phyloP scores from a whole-genome alignment of 2,797 vertebrate species.

The Podarcis lilfordi region DNA sequence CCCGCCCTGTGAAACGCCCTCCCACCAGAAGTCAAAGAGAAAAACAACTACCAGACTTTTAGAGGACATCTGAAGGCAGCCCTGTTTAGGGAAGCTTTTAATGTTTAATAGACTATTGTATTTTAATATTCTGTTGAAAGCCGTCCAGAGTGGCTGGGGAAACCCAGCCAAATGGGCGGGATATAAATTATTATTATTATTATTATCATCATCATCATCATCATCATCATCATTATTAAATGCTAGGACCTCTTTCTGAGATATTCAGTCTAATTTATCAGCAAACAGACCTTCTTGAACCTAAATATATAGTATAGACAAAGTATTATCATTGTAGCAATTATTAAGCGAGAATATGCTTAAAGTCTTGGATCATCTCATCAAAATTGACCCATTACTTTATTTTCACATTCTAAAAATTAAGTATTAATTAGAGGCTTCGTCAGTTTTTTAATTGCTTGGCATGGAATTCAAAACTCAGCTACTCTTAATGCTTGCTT shows the following conservation, averaged over 20 bases:
- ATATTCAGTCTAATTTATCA: conserved; percentile 46
- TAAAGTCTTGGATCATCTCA: neutral
- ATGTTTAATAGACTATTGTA: too few relatives aligned
- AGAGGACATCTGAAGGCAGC: too few relatives aligned
- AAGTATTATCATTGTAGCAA: neutral
- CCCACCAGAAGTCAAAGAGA: too few relatives aligned
- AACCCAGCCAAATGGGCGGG: too few relatives aligned
- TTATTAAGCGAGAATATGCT: neutral
- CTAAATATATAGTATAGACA: conserved; percentile 5
- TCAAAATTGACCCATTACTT: neutral
- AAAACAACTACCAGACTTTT: too few relatives aligned
- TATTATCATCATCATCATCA: too few relatives aligned
- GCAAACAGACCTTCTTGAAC: neutral
- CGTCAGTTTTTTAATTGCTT: neutral
- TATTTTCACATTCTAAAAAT: neutral
- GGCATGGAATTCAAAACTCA: neutral
- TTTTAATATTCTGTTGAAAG: too few relatives aligned
- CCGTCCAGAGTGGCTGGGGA: too few relatives aligned
- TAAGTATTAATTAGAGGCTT: neutral
- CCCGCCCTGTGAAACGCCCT: too few relatives aligned
- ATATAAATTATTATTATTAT: too few relatives aligned
- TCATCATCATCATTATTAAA: neutral
- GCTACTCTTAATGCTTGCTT: neutral
- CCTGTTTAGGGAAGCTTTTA: too few relatives aligned
- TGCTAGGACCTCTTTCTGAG: conserved; percentile 45